These are phyloP conservation scores for Trachelipus rathkii DNA, from an alignment of 1,140 invertebrate genomes.

Conservation along the genomic window DNA sequence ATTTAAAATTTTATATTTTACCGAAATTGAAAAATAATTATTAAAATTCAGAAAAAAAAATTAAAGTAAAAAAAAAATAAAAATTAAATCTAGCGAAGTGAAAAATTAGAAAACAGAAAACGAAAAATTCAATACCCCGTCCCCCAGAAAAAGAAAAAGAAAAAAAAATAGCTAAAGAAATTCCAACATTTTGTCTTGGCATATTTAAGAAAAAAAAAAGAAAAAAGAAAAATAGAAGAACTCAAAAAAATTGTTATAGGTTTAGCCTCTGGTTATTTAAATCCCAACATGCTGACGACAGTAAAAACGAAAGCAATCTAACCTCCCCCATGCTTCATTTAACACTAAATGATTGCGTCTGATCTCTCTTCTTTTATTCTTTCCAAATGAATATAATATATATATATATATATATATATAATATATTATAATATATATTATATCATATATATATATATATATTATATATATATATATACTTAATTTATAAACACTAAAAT, in stretches of 20 bases:
- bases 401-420: not conserved
- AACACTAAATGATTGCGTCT: not conserved
- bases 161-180: not conserved
- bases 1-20: no score
- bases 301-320: not conserved
- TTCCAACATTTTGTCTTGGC: constrained; percentile 1
- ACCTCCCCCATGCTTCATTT: not conserved
- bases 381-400: not conserved
- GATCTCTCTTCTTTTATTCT: not conserved
- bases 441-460: no score
- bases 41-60: no score
- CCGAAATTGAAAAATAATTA: no score
- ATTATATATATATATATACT: no score
- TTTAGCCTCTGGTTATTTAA: not conserved
- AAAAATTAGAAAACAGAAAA: no score
- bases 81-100: no score
- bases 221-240: not conserved
- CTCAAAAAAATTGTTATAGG: no score
- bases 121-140: not conserved
- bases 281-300: not conserved
- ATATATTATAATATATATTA: constrained; percentile 8
- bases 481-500: no score
- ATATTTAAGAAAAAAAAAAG: not conserved
- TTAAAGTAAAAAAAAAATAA: no score
- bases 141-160: not conserved